Base-by-base conservation (phyloP, 2,888 invertebrate genomes). In the Pyrrhia umbra region DNA sequence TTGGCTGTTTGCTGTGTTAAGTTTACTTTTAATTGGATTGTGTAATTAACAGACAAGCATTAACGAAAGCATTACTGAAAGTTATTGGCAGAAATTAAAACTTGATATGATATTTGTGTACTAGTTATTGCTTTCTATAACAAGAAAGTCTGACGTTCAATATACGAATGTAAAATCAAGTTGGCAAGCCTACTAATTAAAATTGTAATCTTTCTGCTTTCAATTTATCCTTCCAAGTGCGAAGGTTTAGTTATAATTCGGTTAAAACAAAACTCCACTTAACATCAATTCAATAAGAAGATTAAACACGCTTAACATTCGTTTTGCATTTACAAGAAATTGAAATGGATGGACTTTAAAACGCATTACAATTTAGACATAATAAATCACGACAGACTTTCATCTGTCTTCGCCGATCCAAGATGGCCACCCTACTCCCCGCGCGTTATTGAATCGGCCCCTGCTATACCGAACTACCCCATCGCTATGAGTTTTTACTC, bases 401-500 rank as follows among this genome's bases (percentile, higher is more conserved):
- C 51, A 58, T 75, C 54, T 63, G 46, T 59, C 54, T 47, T 30
- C 21, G 23, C 10, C 18, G 25, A 57, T 69, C 25, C 50, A 75
- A 75, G 50, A 63, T 72, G 62, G 77, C 66, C 40, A 50, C 68
- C 49, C 34, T 64, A 63, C 25, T 6, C 39, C 27, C 21, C 10
- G 21, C 39, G 63, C 63, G 30, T 77, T 75, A 78, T 74, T 62
- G 54, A 77, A 75, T 80, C 47, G 75, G 58, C 58, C 62, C 64
- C 63, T 25, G 68, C 65, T 77, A 67, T 77, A 58, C 47, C 55
- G 56, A 77, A 76, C 73, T 76, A 64, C 56, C 56, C 57, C 46
- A 45, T 57, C 25, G 40, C 42, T 25, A 34, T 58, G 72, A 75
- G 71, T 80, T 80, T 80, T 78, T 80, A 80, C 71, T 80, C 80